Evolutionary conservation across 2,797 vertebrate genomes (phyloP), one percentile per base, ranked within the genome.

Genomic region (Coendou prehensilis): DNA sequence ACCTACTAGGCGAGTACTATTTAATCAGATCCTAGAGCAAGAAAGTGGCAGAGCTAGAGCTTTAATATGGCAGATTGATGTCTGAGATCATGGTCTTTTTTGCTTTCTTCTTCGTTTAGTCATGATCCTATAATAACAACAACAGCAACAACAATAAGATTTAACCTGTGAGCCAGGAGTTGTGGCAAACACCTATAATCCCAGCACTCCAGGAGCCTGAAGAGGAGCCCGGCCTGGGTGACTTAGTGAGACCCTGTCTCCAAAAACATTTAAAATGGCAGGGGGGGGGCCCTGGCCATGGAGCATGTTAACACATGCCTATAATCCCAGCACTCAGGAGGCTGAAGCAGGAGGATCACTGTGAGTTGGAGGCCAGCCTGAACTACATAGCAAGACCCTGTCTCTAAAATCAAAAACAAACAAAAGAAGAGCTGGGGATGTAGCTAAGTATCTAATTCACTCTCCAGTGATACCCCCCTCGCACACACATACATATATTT

Each of bases 21-120:
- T 89, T 89, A 89, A 79, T 81, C 17, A 9, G 73, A 76, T 76
- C 41, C 23, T 47, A 47, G 11, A 86, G 76, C n/a, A 80, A 95
- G 56, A 91, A 80, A 92, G 75, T 91, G 57, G 45, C 5, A 59
- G n/a, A 95, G 79, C 61, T 41, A 93, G 82, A n/a, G 37, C 56
- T 92, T 88, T 89, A 84, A 81, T 92, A 9, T 26, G 54, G 76
- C 33, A 56, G 75, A 54, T 3, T 33, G n/a, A 91, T 71, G 9
- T 81, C 83, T 47, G 23, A 89, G 41, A 87, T 84, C 52, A 95
- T 85, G 87, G 30, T 89, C 59, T 96, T 69, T 10, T 47, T 75
- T n/a, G 14, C 15, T n/a, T 67, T 33, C 14, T 67, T 67, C n/a
- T 33, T 33, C 8, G 23, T 76, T 50, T 75, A 41, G 23, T 75